Evolutionary conservation across 2,888 invertebrate genomes (phyloP), one percentile per base, ranked within the genome.

Genomic region (Torymus aiolomorphi): DNA sequence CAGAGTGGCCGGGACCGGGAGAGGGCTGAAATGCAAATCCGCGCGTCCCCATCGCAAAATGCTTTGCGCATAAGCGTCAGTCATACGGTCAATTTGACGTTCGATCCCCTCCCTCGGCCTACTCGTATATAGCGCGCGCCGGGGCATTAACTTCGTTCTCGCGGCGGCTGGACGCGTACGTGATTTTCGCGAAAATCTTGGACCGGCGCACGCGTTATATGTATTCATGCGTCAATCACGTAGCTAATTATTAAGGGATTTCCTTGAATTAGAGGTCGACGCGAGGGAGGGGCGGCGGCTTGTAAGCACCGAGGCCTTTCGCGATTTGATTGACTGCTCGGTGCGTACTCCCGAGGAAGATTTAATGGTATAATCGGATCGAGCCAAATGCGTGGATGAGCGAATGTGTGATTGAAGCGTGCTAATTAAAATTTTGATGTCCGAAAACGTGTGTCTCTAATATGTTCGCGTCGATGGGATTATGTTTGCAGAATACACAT

Each of bases 81-180:
- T 82, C 77, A 75, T 57, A 82, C 77, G 80, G 80, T 77, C 80
- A 82, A 82, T 82, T 82, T 82, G 75, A 80, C 77, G 80, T 80
- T 82, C 79, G 82, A 77, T 74, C 76, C 62, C 31, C 16, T 14
- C 62, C 13, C 49, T 20, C 49, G n/a, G 56, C 51, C 18, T 20
- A 51, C 69, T 0, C n/a, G 63, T 42, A n/a, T 24, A 57, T 24
- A 24, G 52, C 31, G 54, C 4, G 12, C 65, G 65, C 67, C 75
- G 24, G 52, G 63, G 57, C 62, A 72, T 76, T 80, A 76, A 51
- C 67, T 76, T 69, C 69, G 56, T 57, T 66, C 76, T 13, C 31
- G 31, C 63, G 31, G 56, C 54, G 10, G 59, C 20, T 2, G 62
- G 51, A 59, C 66, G 51, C 56, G 70, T 62, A 77, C 77, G 75